phyloP scores from a whole-genome alignment of 2,888 invertebrate species.

The Tenthredo amoena region DNA sequence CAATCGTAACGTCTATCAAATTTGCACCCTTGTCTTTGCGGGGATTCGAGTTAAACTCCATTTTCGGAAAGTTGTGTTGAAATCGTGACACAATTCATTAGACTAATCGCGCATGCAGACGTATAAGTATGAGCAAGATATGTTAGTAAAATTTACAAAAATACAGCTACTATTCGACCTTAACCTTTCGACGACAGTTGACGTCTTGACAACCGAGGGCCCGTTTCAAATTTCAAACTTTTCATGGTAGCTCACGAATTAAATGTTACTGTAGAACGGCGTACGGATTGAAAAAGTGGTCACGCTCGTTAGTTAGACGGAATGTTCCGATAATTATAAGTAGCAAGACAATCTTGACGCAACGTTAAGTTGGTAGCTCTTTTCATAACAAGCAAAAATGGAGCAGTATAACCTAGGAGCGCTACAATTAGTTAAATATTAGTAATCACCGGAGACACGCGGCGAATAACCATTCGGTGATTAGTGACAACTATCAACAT shows the following conservation, averaged over 20 bases:
- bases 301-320: background rate
- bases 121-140: background rate
- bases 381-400: too few species aligned
- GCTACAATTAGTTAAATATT: background rate
- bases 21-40: slow-evolving; percentile 51
- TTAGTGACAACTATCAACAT: background rate
- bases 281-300: background rate
- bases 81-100: background rate
- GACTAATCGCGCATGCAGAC: background rate
- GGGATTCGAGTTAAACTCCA: slow-evolving; percentile 24
- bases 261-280: background rate
- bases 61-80: background rate
- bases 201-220: background rate
- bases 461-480: background rate
- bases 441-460: background rate
- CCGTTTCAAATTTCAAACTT: slow-evolving; percentile 21
- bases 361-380: too few species aligned
- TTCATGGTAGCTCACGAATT: background rate
- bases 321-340: background rate
- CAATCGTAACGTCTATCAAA: slow-evolving; percentile 69
- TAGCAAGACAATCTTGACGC: background rate
- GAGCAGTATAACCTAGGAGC: background rate
- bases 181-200: slow-evolving; percentile 26
- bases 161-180: background rate
- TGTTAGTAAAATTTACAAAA: background rate